phyloP scores from a whole-genome alignment of 2,113 vertebrate species.

The Saccopteryx leptura region DNA sequence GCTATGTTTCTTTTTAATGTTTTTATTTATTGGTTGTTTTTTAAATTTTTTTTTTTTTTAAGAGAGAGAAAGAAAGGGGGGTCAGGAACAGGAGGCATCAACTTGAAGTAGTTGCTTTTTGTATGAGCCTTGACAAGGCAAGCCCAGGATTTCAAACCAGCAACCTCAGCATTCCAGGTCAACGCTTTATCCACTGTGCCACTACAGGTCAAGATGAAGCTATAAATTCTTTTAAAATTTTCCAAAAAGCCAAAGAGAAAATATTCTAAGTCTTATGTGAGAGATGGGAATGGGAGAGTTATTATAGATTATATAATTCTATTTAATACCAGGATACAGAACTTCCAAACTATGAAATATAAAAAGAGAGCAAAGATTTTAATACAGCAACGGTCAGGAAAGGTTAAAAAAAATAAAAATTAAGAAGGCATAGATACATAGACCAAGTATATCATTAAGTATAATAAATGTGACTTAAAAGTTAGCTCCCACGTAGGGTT shows the following conservation, averaged over 20 bases:
- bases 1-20: background rate
- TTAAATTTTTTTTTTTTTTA: no score
- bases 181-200: no score
- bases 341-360: conserved; percentile 27
- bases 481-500: background rate
- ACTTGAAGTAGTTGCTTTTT: no score
- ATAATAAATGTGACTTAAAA: conserved; percentile 21
- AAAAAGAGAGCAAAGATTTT: conserved; percentile 1
- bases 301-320: conserved; percentile 16
- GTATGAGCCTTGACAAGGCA: no score
- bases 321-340: background rate
- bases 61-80: no score
- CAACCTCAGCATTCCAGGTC: no score
- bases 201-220: background rate
- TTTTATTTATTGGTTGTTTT: no score
- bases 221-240: conserved; percentile 16
- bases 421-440: conserved; percentile 43
- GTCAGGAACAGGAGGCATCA: no score
- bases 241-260: background rate
- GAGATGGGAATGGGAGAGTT: background rate
- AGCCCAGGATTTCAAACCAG: no score
- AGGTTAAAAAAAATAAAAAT: no score
- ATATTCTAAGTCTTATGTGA: background rate
- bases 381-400: background rate
- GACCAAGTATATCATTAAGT: background rate